Base-by-base conservation (phyloP, 1,140 invertebrate species). In the Anadara kagoshimensis region DNA sequence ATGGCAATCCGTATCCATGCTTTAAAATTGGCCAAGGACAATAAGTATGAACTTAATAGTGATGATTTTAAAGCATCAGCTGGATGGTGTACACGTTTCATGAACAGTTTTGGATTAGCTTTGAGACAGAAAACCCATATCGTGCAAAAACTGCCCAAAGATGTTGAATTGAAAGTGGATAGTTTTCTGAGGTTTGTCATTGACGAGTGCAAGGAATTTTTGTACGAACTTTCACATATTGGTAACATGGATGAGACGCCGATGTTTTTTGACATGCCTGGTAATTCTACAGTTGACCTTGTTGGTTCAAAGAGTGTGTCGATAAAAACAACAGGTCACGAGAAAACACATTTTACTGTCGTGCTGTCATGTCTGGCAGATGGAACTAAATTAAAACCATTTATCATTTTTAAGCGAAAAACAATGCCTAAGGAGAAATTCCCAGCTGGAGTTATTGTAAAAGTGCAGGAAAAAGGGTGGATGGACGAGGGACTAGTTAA, bases 331-430 rank as follows among this genome's bases (percentile, higher is more conserved):
- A 65, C 62, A 11, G 26, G 59, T 4, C 18, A 20, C 5, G 59
- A 63, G 14, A 63, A 24, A 8, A 7, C 44, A 26, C 45, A 51
- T 36, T 66, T 51, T 18, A 54, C 49, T 8, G 26, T 43, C 11
- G 49, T 66, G 14, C 24, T 64, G 24, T 45, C 62, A 20, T 45
- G 20, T 2, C 41, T 75, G 20, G 75, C 73, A 14, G 75, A 75
- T 43, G 79, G 83, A 11, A 73, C 61, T 24, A 82, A 81, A 57
- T 56, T 81, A 14, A 81, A 77, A 62, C 81, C 12, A 22, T 80
- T 82, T 68, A 36, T 87, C 12, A 82, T 87, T 47, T 86, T 87
- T 26, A 87, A 81, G 51, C 43, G 72, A 36, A 83, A 78, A 56
- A 72, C 44, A 26, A 65, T 79, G 44, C 73, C 68, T 47, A 75